Conservation (phyloP, 2,888 invertebrate genomes). For the Empis stercorea region DNA sequence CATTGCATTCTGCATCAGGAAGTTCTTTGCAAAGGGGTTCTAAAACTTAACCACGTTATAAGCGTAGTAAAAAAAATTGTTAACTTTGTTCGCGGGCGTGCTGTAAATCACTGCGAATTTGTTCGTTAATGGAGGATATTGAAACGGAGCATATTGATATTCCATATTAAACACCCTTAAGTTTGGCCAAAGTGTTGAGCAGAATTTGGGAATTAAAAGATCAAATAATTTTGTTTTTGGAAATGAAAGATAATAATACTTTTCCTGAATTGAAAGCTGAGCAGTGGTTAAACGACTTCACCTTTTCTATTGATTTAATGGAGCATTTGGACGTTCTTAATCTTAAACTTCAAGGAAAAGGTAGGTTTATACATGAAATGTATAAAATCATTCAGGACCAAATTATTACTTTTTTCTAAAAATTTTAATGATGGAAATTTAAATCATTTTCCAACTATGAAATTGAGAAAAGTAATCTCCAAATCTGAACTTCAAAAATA, state of each 20-base stretch:
- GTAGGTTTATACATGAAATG: background rate
- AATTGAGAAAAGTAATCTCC: no score
- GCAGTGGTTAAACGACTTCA: background rate
- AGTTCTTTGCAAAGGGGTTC: conserved; percentile 1
- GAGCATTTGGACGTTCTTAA: background rate
- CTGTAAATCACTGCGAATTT: background rate
- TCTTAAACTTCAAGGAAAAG: background rate
- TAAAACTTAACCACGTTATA: conserved; percentile 4
- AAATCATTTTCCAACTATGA: background rate
- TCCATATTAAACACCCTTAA: background rate
- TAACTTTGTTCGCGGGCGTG: conserved; percentile 12
- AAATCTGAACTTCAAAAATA: no score
- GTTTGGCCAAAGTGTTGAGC: background rate
- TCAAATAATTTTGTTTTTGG: background rate
- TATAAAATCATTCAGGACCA: background rate
- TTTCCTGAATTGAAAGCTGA: background rate
- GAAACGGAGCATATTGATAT: background rate
- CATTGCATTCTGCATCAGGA: conserved; percentile 12
- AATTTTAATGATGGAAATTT: background rate
- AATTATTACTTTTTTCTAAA: background rate
- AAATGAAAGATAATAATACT: background rate
- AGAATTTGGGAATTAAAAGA: background rate
- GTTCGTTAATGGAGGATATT: background rate
- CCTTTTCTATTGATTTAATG: background rate
- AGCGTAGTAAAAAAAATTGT: conserved; percentile 10